Evolutionary conservation across 2,113 vertebrate species (phyloP), one percentile per base, ranked within the genome.

Genomic region (Paradisaea rubra): DNA sequence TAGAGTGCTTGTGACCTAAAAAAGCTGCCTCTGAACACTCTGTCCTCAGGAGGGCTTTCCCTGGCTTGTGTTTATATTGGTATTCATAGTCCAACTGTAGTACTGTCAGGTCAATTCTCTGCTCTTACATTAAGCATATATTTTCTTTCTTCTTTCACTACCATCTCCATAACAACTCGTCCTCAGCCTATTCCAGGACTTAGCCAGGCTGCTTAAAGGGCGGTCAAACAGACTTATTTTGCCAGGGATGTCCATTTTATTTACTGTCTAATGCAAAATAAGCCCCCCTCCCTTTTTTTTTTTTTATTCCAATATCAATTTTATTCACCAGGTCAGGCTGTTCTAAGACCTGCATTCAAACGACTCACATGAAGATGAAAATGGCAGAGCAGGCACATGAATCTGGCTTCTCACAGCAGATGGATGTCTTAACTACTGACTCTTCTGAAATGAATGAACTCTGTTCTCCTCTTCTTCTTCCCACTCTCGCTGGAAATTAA

Each of bases 381-480:
- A 92, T 68, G 68, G 77, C 60, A 86, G 77, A 74, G 41, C 30
- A 89, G 59, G 44, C 35, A 56, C 47, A 71, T 60, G 52, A 92
- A 41, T 84, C 27, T 78, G 80, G 50, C 47, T 88, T 94, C 91
- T 92, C 47, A 66, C 17, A 93, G 89, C 91, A 95, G 94, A 94
- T 92, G 94, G 73, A 96, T 86, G 80, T 92, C 94, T 95, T 95
- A 95, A 94, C 93, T 95, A 93, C 61, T 65, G 81, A 76, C 66
- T 95, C 73, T 64, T 80, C 63, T 71, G 72, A 95, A 94, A 92
- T 79, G 80, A 92, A 56, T 10, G 6, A 69, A 93, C 74, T 88
- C 42, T 5, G 61, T 93, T 96, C 77, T 88, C 71, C 33, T 64
- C 85, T 90, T 65, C 81, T 92, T 91, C 83, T 90, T 90, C 72